Conservation (phyloP, 2,888 invertebrate species). For the Myopa tessellatipennis region DNA sequence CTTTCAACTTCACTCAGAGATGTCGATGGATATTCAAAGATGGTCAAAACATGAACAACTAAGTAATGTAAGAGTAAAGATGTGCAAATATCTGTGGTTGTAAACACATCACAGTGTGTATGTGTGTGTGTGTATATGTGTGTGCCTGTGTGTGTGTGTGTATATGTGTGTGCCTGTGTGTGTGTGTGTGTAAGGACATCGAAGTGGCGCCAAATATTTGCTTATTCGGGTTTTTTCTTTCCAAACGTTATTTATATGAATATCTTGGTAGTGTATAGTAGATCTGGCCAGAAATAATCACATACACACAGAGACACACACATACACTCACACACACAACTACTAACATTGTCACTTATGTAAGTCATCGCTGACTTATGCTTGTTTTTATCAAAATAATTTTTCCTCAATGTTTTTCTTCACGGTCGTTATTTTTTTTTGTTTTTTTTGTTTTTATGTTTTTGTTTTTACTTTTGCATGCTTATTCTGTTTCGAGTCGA, state of each 20-base stretch:
- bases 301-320: conserved; percentile 9
- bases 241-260: conserved; percentile 26
- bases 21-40: conserved; percentile 50
- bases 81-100: background rate
- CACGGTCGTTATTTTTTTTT: conserved; percentile 24
- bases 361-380: conserved; percentile 46
- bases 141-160: background rate
- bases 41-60: conserved; percentile 42
- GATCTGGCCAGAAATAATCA: background rate
- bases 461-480: conserved; percentile 22
- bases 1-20: conserved; percentile 3
- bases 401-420: conserved; percentile 35
- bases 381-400: conserved; percentile 48
- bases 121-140: background rate
- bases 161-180: background rate
- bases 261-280: background rate
- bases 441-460: background rate
- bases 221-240: conserved; percentile 16
- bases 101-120: background rate
- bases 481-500: conserved; percentile 9
- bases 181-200: conserved; percentile 1
- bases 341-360: conserved; percentile 3
- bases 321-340: conserved; percentile 10
- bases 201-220: conserved; percentile 45
- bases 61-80: background rate